Conservation (phyloP, 2,888 invertebrate species). For the Mythimna loreyi region DNA sequence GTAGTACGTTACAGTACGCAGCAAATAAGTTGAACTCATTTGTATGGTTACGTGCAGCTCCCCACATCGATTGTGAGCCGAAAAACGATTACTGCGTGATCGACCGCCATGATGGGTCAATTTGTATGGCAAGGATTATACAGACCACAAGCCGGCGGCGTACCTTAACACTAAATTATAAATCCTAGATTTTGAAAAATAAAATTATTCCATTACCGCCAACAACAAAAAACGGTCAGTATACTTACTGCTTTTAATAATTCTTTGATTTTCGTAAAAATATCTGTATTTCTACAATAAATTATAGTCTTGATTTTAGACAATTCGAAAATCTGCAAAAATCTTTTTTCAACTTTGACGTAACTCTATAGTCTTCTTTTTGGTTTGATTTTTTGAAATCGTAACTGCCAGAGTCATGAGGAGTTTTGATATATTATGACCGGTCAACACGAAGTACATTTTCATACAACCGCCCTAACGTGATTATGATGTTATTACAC, state of each 20-base stretch:
- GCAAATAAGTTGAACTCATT: too few relatives aligned
- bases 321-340: conserved; percentile 11
- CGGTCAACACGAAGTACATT: too few relatives aligned
- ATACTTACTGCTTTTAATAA: not conserved
- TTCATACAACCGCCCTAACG: too few relatives aligned
- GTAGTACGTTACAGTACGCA: too few relatives aligned
- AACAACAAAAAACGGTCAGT: not conserved
- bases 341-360: conserved; percentile 39
- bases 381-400: not conserved
- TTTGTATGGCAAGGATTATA: too few relatives aligned
- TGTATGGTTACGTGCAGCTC: too few relatives aligned
- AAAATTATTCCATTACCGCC: too few relatives aligned
- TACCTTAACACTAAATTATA: not conserved
- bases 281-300: conserved; percentile 12
- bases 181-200: not conserved
- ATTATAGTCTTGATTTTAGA: not conserved
- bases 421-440: not conserved
- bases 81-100: too few relatives aligned
- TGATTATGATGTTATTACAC: too few relatives aligned
- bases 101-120: too few relatives aligned
- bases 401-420: conserved; percentile 7
- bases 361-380: conserved; percentile 4
- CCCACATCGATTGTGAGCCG: too few relatives aligned
- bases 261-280: conserved; percentile 13
- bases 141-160: too few relatives aligned